Conservation (phyloP, 2,888 invertebrate species). For the Panorpa germanica region DNA sequence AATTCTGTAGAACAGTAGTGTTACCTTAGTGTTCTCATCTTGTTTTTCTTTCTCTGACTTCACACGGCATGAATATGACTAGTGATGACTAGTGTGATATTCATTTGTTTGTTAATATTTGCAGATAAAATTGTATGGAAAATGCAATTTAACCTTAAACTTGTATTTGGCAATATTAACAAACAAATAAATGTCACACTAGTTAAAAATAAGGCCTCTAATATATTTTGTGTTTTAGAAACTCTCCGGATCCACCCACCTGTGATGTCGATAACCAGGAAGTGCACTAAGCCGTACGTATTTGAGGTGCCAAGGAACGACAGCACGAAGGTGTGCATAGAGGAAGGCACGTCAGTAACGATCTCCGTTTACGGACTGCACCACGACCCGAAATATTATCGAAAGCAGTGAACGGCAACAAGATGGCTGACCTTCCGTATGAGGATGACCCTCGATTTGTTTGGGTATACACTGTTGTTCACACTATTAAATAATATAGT, state of each 20-base stretch:
- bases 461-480: slow-evolving; percentile 16
- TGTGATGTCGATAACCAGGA: slow-evolving; percentile 11
- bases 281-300: slow-evolving; percentile 13
- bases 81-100: no score
- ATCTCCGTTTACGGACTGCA: slow-evolving; percentile 25
- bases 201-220: no score
- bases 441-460: slow-evolving; percentile 20
- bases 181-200: no score
- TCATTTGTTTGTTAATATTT: no score
- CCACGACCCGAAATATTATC: slow-evolving; percentile 23
- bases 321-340: slow-evolving; percentile 10
- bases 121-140: no score
- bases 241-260: slow-evolving; percentile 15
- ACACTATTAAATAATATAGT: no score
- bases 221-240: slow-evolving; percentile 14
- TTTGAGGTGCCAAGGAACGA: slow-evolving; percentile 10
- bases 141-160: no score
- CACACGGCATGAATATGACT: no score
- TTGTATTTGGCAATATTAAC: no score
- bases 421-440: slow-evolving; percentile 17
- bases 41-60: no score
- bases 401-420: slow-evolving; percentile 15
- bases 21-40: no score
- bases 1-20: no score
- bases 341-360: slow-evolving; percentile 15